A percentile compares a stretch with the other conserved stretches of the same genome.
Evolutionary conservation across 2,797 vertebrate genomes (phyloP).

Genomic region (Helarctos malayanus): DNA sequence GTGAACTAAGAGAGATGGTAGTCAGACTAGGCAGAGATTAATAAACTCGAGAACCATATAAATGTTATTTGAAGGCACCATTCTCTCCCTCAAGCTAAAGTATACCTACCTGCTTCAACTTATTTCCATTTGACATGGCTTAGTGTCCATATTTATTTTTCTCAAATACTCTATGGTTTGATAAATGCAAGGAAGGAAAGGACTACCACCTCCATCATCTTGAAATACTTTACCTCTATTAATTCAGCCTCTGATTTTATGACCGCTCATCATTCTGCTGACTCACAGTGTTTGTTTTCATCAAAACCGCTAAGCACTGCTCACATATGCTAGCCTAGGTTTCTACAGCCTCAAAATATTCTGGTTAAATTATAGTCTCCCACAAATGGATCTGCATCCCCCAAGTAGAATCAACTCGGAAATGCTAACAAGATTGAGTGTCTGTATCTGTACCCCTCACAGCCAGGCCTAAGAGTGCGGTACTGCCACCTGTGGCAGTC

Average conservation of each 20-base stretch:
- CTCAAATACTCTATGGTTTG: conserved; percentile 41
- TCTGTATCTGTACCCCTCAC: neutral
- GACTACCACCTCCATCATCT: neutral
- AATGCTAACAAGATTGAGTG: neutral
- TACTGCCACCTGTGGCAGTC: neutral
- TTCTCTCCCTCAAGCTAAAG: conserved; percentile 6
- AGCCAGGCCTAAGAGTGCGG: neutral
- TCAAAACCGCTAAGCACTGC: conserved; percentile 32
- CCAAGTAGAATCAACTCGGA: neutral
- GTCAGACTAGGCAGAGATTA: conserved; percentile 24
- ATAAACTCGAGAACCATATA: conserved; percentile 38
- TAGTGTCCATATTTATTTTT: neutral
- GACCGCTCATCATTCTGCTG: neutral
- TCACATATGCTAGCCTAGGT: neutral
- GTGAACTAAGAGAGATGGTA: neutral
- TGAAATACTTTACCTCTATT: conserved; percentile 41
- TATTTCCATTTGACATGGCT: neutral
- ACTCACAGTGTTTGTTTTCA: conserved; percentile 32
- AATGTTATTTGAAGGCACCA: conserved; percentile 17
- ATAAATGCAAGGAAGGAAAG: conserved; percentile 54
- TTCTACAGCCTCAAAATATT: neutral
- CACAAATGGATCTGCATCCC: neutral
- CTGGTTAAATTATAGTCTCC: conserved; percentile 29
- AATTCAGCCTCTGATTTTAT: conserved; percentile 51
- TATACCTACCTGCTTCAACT: conserved; percentile 20